These are phyloP conservation scores for Nasonia giraulti DNA, from an alignment of 1,140 invertebrate species.

Conservation along the genomic window DNA sequence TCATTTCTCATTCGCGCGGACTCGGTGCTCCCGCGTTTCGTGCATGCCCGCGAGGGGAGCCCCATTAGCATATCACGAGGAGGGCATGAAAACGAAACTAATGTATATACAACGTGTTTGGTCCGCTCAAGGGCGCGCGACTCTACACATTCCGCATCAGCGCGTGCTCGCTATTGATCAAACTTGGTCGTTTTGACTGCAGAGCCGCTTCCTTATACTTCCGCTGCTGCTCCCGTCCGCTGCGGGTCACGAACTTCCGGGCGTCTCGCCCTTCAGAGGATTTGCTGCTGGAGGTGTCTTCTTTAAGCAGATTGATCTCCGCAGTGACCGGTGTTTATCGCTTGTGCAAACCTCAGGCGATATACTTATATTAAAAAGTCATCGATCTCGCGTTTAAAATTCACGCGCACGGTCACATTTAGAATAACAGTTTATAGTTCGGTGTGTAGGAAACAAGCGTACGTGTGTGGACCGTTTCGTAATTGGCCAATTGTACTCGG, in stretches of 20 bases:
- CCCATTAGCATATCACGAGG: not conserved
- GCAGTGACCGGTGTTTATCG: not conserved
- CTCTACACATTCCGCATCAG: slow-evolving; percentile 2
- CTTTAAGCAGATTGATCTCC: not conserved
- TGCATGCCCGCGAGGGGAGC: not conserved
- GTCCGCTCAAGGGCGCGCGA: slow-evolving; percentile 30
- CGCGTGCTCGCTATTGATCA: slow-evolving; percentile 39
- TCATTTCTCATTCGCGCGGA: not conserved
- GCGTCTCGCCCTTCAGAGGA: slow-evolving; percentile 16
- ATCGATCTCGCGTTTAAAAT: not conserved
- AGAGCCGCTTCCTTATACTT: slow-evolving; percentile 32
- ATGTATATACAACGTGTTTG: not conserved
- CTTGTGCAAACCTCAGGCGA: not conserved
- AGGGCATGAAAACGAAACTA: not conserved
- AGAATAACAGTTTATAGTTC: no score
- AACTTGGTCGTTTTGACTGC: slow-evolving; percentile 18
- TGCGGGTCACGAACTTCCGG: slow-evolving; percentile 39
- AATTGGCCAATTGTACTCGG: slow-evolving; percentile 1
- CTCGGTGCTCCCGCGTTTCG: not conserved
- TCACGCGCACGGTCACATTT: no score
- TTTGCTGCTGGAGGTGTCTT: not conserved
- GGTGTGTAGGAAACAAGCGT: no score
- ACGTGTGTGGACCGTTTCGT: not conserved
- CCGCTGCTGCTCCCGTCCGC: not conserved
- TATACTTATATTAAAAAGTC: not conserved